Conservation (phyloP, 1,140 invertebrate species). For the Danaus plexippus region DNA sequence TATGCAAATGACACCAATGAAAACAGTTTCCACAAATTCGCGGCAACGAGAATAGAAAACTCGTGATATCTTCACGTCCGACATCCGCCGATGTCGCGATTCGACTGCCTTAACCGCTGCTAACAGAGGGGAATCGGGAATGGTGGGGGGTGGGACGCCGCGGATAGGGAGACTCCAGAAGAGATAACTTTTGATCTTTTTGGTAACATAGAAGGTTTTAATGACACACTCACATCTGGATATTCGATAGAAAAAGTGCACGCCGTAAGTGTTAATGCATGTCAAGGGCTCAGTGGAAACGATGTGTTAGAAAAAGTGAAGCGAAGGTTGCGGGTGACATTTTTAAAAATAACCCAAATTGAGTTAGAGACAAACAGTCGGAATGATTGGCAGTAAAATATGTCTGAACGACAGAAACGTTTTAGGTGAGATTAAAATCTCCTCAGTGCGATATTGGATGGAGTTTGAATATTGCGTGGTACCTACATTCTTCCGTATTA, state of each 20-base stretch:
- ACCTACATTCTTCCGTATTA: slow-evolving; percentile 46
- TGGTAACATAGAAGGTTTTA: slow-evolving; percentile 66
- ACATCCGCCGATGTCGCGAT: slow-evolving; percentile 34
- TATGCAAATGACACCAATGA: slow-evolving; percentile 53
- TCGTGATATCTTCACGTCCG: slow-evolving; percentile 29
- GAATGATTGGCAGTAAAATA: slow-evolving; percentile 26
- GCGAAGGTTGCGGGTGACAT: slow-evolving; percentile 60
- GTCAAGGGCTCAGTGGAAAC: slow-evolving; percentile 63
- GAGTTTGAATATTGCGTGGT: slow-evolving; percentile 38
- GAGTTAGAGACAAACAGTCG: slow-evolving; percentile 28
- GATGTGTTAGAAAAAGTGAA: slow-evolving; percentile 61
- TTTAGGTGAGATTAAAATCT: slow-evolving; percentile 38
- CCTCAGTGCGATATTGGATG: slow-evolving; percentile 25
- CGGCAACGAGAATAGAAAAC: slow-evolving; percentile 29
- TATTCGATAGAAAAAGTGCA: slow-evolving; percentile 58
- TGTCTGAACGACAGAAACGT: slow-evolving; percentile 20
- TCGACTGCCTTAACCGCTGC: slow-evolving; percentile 44
- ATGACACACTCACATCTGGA: slow-evolving; percentile 66
- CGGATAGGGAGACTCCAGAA: slow-evolving; percentile 43
- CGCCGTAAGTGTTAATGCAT: slow-evolving; percentile 68
- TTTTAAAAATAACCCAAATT: slow-evolving; percentile 55
- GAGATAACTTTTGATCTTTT: slow-evolving; percentile 71
- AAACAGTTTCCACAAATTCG: slow-evolving; percentile 56
- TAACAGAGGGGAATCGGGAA: slow-evolving; percentile 50
- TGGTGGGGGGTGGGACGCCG: slow-evolving; percentile 34